These are phyloP conservation scores for Drosophila tani DNA, from an alignment of 1,140 invertebrate species.

Conservation along the genomic window DNA sequence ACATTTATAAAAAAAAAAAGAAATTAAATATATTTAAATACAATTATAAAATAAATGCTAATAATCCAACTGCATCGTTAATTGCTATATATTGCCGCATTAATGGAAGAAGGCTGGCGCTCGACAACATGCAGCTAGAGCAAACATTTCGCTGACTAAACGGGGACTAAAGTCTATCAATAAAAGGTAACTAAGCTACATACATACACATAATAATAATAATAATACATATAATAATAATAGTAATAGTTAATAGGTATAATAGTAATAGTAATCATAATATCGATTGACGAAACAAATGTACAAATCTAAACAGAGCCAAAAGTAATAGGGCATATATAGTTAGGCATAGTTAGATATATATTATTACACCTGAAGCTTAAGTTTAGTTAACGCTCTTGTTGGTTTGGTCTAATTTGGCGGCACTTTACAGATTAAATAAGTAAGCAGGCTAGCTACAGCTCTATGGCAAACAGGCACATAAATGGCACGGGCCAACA, in stretches of 20 bases:
- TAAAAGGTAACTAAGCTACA: slow-evolving; percentile 27
- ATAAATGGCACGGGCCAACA: slow-evolving; percentile 48
- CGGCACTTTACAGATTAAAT: slow-evolving; percentile 45
- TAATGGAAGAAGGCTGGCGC: slow-evolving; percentile 15
- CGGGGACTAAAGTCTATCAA: slow-evolving; percentile 21
- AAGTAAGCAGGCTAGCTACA: slow-evolving; percentile 27
- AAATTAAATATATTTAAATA: slow-evolving; percentile 25
- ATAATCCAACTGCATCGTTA: slow-evolving; percentile 10
- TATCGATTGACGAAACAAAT: slow-evolving; percentile 33
- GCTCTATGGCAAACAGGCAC: slow-evolving; percentile 59
- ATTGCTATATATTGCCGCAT: slow-evolving; percentile 21
- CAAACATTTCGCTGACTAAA: slow-evolving; percentile 43
- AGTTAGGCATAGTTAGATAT: not conserved
- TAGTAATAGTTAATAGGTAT: slow-evolving; percentile 33
- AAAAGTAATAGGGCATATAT: not conserved
- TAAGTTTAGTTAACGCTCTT: slow-evolving; percentile 76
- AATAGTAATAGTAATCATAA: slow-evolving; percentile 19
- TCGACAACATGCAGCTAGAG: slow-evolving; percentile 22
- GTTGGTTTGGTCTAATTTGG: slow-evolving; percentile 75
- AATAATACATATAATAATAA: slow-evolving; percentile 16
- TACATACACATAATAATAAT: slow-evolving; percentile 16
- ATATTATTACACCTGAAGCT: slow-evolving; percentile 66
- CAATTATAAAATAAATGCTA: slow-evolving; percentile 43
- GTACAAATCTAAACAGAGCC: slow-evolving; percentile 42
- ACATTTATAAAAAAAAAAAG: slow-evolving; percentile 23